Percentiles rank a stretch among this genome's conserved stretches.
phyloP scores from a whole-genome alignment of 2,888 invertebrate genomes.

The Clistopyga incitator region DNA sequence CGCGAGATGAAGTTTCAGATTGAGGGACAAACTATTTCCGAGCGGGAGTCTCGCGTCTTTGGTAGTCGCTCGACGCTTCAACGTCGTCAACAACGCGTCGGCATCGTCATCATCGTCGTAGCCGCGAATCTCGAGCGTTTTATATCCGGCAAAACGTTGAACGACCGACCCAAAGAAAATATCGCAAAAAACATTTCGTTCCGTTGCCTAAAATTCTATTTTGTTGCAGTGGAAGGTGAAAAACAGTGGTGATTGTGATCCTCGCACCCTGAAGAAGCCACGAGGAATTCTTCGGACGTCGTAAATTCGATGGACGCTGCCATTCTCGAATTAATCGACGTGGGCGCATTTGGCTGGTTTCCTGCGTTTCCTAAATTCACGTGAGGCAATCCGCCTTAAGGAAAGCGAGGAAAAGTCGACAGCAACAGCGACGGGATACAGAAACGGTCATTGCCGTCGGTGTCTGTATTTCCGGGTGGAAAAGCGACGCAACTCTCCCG shows the following conservation, averaged over 20 bases:
- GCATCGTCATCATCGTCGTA: constrained; percentile 24
- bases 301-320: not conserved
- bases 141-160: constrained; percentile 20
- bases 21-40: constrained; percentile 68
- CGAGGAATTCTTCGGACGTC: not conserved
- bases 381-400: constrained; percentile 12
- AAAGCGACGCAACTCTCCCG: constrained; percentile 11
- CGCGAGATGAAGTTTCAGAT: constrained; percentile 54
- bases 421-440: not conserved
- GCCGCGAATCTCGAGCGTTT: constrained; percentile 21
- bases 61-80: constrained; percentile 36
- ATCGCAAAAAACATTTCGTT: too few species aligned
- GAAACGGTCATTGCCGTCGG: constrained; percentile 59
- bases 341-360: not conserved
- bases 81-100: constrained; percentile 48
- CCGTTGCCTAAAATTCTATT: not conserved
- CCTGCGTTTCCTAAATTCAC: not conserved
- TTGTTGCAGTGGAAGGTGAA: not conserved
- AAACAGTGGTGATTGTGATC: not conserved
- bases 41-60: constrained; percentile 42
- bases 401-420: constrained; percentile 9
- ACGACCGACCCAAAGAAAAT: constrained; percentile 33
- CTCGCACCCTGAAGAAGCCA: not conserved
- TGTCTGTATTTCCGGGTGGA: constrained; percentile 50
- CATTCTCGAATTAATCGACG: constrained; percentile 15